Evolutionary conservation across 35 echinoderm and acorn worm genomes (phyloP), one percentile per base, ranked within the genome.

Genomic region (Strongylocentrotus purpuratus): DNA sequence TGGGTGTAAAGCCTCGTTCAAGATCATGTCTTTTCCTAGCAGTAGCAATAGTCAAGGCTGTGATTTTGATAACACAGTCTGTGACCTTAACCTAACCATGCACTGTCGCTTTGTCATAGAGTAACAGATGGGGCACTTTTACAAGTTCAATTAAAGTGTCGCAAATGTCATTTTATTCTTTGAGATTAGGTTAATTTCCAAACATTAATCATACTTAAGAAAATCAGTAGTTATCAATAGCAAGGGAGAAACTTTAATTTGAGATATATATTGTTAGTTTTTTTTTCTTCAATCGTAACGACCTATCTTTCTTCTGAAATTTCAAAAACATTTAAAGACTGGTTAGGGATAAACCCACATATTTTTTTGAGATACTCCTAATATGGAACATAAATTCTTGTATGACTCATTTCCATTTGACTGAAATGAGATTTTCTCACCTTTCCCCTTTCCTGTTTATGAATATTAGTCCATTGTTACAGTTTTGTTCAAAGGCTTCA

Each of bases 41-140:
- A 89, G 45, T 89, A 28, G 12, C 4, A 78, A 78, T 45, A 89
- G 87, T 33, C 87, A 89, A 41, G 87, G 87, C 18, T 89, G 25
- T 45, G 87, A 45, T 89, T 45, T 20, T 45, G 87, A 89, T 89
- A 89, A 31, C 87, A 41, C 45, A 46, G 87, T 33, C 33, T 45
- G 10, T 89, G 87, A 89, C 87, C 87, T 89, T 89, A 89, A 89
- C 87, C 87, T 33, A 46, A 46, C 33, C 33, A 45, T 89, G 87
- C 45, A 89, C 87, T 78, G 65, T 28, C 28, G 7, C 65, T 78
- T 78, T 78, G 65, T 78, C 65, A 78, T 4, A n/a, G 22, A 25
- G 25, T 78, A 78, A 78, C 65, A 78, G 65, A 78, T 78, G 65
- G 65, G 65, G 65, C 65, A 78, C 65, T 78, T 78, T 78, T 78